Evolutionary conservation across 1,140 invertebrate species (phyloP).

Genomic region (Pentalonia nigronervosa): DNA sequence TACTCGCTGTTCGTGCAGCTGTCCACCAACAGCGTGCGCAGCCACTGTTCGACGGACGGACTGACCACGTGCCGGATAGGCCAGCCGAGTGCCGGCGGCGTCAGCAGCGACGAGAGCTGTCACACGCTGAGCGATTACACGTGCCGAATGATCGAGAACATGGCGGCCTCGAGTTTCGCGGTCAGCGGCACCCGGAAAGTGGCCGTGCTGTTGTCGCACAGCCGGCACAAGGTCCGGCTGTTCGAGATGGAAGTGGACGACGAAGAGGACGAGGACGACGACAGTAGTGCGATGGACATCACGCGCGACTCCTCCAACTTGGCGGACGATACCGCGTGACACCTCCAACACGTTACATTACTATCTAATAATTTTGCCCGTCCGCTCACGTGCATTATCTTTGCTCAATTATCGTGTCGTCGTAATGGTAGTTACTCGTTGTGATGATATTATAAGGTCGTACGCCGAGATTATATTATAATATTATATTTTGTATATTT

Average conservation of each 20-base stretch:
- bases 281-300: slow-evolving; percentile 39
- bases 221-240: slow-evolving; percentile 79
- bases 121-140: slow-evolving; percentile 65
- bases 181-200: slow-evolving; percentile 90
- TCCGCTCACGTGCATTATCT: not conserved
- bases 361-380: not conserved
- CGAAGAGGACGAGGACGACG: slow-evolving; percentile 76
- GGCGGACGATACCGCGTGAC: not conserved
- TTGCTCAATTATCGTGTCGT: not conserved
- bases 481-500: not conserved
- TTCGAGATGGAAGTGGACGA: slow-evolving; percentile 93
- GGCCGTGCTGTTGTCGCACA: slow-evolving; percentile 83
- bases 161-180: slow-evolving; percentile 76
- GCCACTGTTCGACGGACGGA: slow-evolving; percentile 63
- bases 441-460: not conserved
- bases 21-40: slow-evolving; percentile 66
- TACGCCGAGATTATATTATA: not conserved
- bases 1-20: slow-evolving; percentile 74
- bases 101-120: slow-evolving; percentile 57
- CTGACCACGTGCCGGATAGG: slow-evolving; percentile 64
- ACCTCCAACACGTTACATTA: too few species aligned
- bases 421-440: not conserved
- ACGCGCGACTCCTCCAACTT: slow-evolving; percentile 35
- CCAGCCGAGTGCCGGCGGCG: not conserved
- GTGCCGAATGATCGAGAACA: slow-evolving; percentile 72